These are phyloP conservation scores for Campylomormyrus numenius DNA, from an alignment of 2,113 vertebrate species.

Conservation along the genomic window DNA sequence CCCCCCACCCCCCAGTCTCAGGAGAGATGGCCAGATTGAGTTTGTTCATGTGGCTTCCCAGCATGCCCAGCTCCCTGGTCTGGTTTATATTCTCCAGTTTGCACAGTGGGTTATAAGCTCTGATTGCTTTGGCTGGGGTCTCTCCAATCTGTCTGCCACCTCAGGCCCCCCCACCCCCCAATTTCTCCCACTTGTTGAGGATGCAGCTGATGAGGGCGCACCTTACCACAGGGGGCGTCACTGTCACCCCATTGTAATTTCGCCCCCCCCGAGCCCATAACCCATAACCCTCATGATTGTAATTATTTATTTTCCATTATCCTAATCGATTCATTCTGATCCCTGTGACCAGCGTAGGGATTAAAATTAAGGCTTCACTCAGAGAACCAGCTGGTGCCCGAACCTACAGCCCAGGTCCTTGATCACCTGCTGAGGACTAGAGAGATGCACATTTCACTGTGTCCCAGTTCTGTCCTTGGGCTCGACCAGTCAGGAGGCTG, in stretches of 20 bases:
- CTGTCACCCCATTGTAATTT: neutral
- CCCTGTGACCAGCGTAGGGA: neutral
- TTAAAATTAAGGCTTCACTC: neutral
- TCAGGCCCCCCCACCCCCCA: neutral
- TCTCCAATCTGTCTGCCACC: neutral
- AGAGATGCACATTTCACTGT: neutral
- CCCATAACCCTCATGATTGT: neutral
- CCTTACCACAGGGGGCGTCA: neutral
- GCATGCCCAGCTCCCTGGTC: slow-evolving; percentile 40
- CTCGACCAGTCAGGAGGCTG: neutral
- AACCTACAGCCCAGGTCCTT: neutral
- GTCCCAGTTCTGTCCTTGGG: neutral
- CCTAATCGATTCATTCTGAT: neutral
- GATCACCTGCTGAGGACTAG: neutral
- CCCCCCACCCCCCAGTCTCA: slow-evolving; percentile 23
- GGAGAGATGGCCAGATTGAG: slow-evolving; percentile 37
- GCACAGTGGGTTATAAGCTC: slow-evolving; percentile 13
- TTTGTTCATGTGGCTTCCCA: slow-evolving; percentile 37
- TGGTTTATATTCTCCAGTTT: slow-evolving; percentile 39
- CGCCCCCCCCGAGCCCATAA: neutral
- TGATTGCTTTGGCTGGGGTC: slow-evolving; percentile 7
- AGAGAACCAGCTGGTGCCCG: neutral
- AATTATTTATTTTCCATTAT: neutral
- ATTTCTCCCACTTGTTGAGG: neutral
- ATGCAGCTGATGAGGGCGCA: neutral